A percentile compares a stretch with the other conserved stretches of the same genome.
These are phyloP conservation scores for Coracopsis vasa DNA, from an alignment of 2,113 vertebrate species.

Conservation along the genomic window DNA sequence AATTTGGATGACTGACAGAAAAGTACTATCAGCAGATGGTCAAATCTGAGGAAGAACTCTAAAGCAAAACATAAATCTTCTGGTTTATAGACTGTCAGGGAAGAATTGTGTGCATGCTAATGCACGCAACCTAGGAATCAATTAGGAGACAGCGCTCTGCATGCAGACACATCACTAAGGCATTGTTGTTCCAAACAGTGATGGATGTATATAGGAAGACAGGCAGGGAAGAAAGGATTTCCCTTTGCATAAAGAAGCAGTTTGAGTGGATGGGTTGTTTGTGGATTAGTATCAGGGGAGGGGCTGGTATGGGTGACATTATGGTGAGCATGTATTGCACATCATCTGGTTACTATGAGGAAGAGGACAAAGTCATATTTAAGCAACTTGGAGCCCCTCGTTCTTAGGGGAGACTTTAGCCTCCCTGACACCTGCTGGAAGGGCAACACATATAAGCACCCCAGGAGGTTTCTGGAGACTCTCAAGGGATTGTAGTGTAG, in stretches of 20 bases:
- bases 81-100: constrained; percentile 2
- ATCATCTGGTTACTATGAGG: neutral
- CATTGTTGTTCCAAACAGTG: neutral
- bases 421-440: neutral
- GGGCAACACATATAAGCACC: neutral
- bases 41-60: neutral
- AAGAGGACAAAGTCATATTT: neutral
- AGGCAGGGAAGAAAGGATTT: neutral
- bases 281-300: neutral
- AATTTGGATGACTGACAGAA: neutral
- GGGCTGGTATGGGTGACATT: neutral
- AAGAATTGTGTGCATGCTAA: neutral
- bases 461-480: neutral
- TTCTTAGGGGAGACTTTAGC: neutral
- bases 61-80: constrained; percentile 38
- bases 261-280: neutral
- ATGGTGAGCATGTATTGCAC: rapidly evolving
- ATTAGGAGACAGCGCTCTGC: neutral
- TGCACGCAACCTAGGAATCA: neutral
- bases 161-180: neutral
- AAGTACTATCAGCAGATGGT: constrained; percentile 13
- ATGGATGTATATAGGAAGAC: neutral
- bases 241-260: neutral
- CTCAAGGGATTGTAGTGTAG: neutral
- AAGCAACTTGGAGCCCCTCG: neutral